These are phyloP conservation scores for Mycalesis mineus DNA, from an alignment of 2,888 invertebrate species.

Conservation along the genomic window DNA sequence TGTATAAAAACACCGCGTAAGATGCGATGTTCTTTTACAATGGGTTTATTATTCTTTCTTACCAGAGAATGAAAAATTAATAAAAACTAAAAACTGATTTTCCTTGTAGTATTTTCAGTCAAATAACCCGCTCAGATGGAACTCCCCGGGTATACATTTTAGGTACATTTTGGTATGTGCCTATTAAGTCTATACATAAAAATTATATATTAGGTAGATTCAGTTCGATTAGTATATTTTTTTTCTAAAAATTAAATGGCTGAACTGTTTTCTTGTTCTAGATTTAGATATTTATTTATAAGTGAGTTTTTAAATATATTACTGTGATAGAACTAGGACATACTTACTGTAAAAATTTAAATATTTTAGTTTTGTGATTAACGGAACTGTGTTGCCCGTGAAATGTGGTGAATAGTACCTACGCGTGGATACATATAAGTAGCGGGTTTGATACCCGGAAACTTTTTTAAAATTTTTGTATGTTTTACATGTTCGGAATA, in stretches of 20 bases:
- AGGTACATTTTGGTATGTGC: neutral
- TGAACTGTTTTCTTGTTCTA: neutral
- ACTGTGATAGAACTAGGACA: conserved; percentile 75
- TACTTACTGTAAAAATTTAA: conserved; percentile 33
- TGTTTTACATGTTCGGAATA: neutral
- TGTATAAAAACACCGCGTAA: no score
- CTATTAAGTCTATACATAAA: neutral
- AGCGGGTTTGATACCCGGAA: neutral
- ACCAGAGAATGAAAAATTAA: no score
- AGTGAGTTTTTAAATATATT: conserved; percentile 60
- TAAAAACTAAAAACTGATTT: no score
- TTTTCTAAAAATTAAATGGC: neutral
- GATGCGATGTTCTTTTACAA: no score
- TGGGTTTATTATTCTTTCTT: no score
- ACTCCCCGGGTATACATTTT: neutral
- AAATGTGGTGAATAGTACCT: neutral
- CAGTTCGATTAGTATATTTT: conserved; percentile 8
- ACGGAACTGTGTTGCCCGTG: neutral
- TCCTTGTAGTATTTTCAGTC: neutral
- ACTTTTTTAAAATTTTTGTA: neutral
- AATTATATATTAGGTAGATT: conserved; percentile 10
- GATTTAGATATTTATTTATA: conserved; percentile 17
- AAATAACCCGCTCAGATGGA: neutral
- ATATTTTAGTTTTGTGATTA: conserved; percentile 19
- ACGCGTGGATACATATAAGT: neutral